A percentile compares a stretch with the other conserved stretches of the same genome.
phyloP scores from a whole-genome alignment of 2,888 invertebrate species.

The Gymnoscelis rufifasciata region DNA sequence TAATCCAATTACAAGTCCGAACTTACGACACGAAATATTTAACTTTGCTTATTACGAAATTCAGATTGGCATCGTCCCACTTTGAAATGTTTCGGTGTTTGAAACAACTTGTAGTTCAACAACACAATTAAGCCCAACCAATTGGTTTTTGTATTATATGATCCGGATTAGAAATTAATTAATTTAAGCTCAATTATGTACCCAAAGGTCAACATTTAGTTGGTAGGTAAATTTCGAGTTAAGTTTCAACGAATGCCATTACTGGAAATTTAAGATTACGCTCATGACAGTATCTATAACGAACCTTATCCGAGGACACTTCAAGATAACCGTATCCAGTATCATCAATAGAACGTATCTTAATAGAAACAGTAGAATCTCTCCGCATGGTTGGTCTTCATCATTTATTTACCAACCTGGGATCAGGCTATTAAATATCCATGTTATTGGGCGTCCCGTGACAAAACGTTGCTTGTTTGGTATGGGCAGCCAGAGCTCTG shows the following conservation, averaged over 20 bases:
- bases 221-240: too few relatives aligned
- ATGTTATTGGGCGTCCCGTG: constrained; percentile 52
- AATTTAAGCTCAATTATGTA: too few relatives aligned
- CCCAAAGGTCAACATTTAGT: too few relatives aligned
- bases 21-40: constrained; percentile 24
- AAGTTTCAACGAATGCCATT: too few relatives aligned
- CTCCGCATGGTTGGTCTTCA: constrained; percentile 31
- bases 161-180: too few relatives aligned
- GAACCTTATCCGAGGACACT: too few relatives aligned
- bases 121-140: background rate
- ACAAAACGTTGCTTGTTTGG: constrained; percentile 27
- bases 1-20: constrained; percentile 22
- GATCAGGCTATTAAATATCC: constrained; percentile 50
- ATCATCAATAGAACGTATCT: too few relatives aligned
- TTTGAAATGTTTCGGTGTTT: constrained; percentile 12
- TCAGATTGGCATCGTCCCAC: constrained; percentile 21
- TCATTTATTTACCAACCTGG: constrained; percentile 44
- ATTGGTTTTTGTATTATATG: too few relatives aligned
- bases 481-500: background rate
- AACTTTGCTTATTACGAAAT: constrained; percentile 29
- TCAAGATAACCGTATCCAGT: too few relatives aligned
- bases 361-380: background rate
- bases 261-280: too few relatives aligned
- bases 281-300: too few relatives aligned
- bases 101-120: background rate